Percentiles rank a stretch among this genome's conserved stretches.
phyloP scores from a whole-genome alignment of 2,888 invertebrate genomes.

The Fabriciana adippe region DNA sequence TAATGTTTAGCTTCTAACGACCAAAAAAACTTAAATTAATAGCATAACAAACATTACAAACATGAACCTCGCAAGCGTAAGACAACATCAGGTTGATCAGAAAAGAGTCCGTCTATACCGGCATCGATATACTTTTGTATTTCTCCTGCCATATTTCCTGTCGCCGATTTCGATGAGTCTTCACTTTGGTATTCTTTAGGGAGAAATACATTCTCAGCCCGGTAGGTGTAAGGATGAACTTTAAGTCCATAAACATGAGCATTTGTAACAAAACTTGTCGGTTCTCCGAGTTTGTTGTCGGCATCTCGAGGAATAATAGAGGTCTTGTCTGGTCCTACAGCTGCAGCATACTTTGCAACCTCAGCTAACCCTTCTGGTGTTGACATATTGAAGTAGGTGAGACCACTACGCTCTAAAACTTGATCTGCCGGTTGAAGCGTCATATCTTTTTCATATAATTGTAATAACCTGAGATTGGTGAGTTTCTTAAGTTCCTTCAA shows the following conservation, averaged over 20 bases:
- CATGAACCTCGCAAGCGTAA: constrained; percentile 55
- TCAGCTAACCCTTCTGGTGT: constrained; percentile 64
- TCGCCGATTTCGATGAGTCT: constrained; percentile 50
- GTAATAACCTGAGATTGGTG: constrained; percentile 64
- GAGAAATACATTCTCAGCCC: constrained; percentile 66
- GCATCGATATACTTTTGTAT: constrained; percentile 58
- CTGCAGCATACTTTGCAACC: constrained; percentile 68
- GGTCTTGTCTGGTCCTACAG: constrained; percentile 69
- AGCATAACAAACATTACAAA: constrained; percentile 11
- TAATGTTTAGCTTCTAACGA: too few species aligned
- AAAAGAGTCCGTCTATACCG: constrained; percentile 71
- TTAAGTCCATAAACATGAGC: constrained; percentile 69
- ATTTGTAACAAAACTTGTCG: constrained; percentile 61
- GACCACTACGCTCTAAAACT: constrained; percentile 49
- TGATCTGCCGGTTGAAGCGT: constrained; percentile 63
- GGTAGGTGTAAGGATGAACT: constrained; percentile 73
- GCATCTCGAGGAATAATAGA: constrained; percentile 65
- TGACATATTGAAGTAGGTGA: constrained; percentile 70
- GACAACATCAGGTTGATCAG: constrained; percentile 69
- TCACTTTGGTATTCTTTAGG: constrained; percentile 62
- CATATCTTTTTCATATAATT: constrained; percentile 53
- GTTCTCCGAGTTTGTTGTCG: constrained; percentile 54
- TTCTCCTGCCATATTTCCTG: constrained; percentile 64
- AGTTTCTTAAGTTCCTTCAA: constrained; percentile 64
- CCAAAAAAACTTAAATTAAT: too few species aligned